Conservation (phyloP, 1,140 invertebrate genomes). For the Delia radicum region DNA sequence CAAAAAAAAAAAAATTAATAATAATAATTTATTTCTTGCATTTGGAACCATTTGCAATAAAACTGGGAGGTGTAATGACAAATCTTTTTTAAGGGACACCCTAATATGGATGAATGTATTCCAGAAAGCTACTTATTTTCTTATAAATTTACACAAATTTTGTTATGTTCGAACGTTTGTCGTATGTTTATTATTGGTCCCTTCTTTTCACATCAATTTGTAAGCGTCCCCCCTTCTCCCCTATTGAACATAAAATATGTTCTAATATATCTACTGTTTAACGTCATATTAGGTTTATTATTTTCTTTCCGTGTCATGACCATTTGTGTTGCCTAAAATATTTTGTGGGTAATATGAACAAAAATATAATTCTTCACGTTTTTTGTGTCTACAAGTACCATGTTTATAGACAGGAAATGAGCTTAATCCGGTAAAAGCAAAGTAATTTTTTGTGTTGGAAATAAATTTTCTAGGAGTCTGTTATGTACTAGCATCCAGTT, state of each 20-base stretch:
- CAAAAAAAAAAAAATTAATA: too few species aligned
- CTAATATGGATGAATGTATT: too few species aligned
- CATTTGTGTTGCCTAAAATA: background rate
- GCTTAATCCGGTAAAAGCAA: background rate
- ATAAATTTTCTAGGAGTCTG: background rate
- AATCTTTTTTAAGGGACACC: too few species aligned
- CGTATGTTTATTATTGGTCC: background rate
- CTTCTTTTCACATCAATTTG: background rate
- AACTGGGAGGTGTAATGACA: too few species aligned
- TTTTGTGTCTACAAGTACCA: background rate
- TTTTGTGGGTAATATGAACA: background rate
- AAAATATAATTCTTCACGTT: background rate
- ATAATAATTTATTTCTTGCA: too few species aligned
- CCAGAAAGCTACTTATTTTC: background rate
- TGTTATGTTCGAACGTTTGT: background rate
- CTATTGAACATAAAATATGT: background rate
- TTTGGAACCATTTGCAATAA: too few species aligned
- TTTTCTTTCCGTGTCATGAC: background rate
- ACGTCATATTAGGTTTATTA: background rate
- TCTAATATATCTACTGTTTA: background rate
- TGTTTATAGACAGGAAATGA: constrained; percentile 8
- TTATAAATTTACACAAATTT: background rate
- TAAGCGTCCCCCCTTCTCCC: background rate
- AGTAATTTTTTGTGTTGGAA: background rate
- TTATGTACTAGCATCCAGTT: background rate